Evolutionary conservation across 2,797 vertebrate genomes (phyloP).

Genomic region (Peromyscus aztecus): DNA sequence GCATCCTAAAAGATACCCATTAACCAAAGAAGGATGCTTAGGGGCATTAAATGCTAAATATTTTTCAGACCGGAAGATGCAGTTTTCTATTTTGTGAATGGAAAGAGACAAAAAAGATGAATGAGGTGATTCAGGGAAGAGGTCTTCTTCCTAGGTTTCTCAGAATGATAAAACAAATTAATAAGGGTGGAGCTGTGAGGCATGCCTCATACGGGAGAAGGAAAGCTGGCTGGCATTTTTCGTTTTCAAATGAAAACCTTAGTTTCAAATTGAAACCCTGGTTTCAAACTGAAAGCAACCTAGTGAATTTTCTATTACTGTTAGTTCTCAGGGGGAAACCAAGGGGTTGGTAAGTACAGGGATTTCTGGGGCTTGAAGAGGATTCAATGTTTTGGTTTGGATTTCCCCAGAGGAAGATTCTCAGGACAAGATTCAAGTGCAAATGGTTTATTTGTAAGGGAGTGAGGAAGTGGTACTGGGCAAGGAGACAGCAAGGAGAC

Average conservation of each 20-base stretch:
- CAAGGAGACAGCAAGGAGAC: background rate
- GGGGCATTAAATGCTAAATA: background rate
- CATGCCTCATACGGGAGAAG: background rate
- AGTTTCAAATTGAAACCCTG: background rate
- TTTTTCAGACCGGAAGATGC: background rate
- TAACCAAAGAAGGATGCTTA: background rate
- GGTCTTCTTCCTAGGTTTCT: background rate
- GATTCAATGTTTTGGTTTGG: background rate
- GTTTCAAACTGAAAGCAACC: background rate
- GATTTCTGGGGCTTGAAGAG: background rate
- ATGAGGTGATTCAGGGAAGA: background rate
- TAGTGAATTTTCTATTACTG: background rate
- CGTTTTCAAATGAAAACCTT: background rate
- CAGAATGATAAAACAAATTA: background rate
- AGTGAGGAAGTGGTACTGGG: background rate
- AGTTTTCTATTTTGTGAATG: constrained; percentile 9
- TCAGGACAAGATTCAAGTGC: background rate
- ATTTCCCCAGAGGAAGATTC: constrained; percentile 27
- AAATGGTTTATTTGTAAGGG: background rate
- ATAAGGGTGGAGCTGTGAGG: background rate
- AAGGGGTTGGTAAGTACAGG: background rate
- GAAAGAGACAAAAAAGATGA: background rate
- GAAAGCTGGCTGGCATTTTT: background rate
- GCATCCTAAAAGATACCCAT: background rate
- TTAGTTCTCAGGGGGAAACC: constrained; percentile 23